A percentile compares a stretch with the other conserved stretches of the same genome.
These are phyloP conservation scores for Neoascia interrupta DNA, from an alignment of 2,888 invertebrate species.

Conservation along the genomic window DNA sequence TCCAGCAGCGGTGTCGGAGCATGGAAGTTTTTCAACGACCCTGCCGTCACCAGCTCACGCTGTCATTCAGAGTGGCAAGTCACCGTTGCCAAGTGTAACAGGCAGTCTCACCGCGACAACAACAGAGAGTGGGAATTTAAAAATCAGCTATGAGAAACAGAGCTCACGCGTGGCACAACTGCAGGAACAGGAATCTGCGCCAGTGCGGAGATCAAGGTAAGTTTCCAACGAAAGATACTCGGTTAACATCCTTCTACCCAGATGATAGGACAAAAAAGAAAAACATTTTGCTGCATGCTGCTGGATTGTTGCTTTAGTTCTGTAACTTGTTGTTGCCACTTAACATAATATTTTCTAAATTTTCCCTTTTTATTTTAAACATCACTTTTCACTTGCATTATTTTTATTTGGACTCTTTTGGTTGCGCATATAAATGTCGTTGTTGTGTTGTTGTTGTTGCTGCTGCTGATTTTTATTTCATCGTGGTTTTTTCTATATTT, in stretches of 20 bases:
- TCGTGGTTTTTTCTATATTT: too few relatives aligned
- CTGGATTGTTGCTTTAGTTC: slow-evolving; percentile 54
- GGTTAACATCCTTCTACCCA: slow-evolving; percentile 19
- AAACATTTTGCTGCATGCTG: slow-evolving; percentile 57
- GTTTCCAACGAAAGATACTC: slow-evolving; percentile 54
- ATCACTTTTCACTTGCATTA: not conserved
- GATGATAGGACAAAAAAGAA: slow-evolving; percentile 33
- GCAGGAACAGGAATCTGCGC: slow-evolving; percentile 80
- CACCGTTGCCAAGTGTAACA: slow-evolving; percentile 73
- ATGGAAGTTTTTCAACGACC: slow-evolving; percentile 57
- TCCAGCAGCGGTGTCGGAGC: slow-evolving; percentile 65
- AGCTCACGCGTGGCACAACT: slow-evolving; percentile 79
- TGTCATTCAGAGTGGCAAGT: slow-evolving; percentile 76
- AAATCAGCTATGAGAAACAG: slow-evolving; percentile 82
- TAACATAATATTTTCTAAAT: slow-evolving; percentile 15
- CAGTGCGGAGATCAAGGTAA: slow-evolving; percentile 83
- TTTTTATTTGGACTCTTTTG: slow-evolving; percentile 19
- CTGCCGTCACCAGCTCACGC: slow-evolving; percentile 69
- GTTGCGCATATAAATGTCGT: slow-evolving; percentile 14
- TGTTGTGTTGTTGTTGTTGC: slow-evolving; percentile 26
- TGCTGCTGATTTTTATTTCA: too few relatives aligned
- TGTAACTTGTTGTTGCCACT: slow-evolving; percentile 42
- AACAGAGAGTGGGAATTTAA: slow-evolving; percentile 81
- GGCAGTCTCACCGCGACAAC: slow-evolving; percentile 75
- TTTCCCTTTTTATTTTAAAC: slow-evolving; percentile 22